Evolutionary conservation across 2,888 invertebrate genomes (phyloP).

Genomic region (Catotricha subobsoleta): DNA sequence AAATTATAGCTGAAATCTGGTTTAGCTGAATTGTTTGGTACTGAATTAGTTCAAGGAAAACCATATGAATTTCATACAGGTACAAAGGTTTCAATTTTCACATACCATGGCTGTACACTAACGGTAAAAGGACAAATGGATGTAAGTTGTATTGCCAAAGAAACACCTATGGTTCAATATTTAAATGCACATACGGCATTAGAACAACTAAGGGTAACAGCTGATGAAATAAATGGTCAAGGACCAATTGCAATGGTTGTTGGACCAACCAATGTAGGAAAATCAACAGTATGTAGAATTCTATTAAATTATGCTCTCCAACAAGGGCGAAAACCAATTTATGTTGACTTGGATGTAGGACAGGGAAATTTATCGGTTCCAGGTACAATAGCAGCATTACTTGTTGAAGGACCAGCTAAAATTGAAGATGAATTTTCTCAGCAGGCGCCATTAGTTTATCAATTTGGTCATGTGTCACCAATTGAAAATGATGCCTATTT

Average conservation of each 20-base stretch:
- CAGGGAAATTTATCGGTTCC: constrained; percentile 86
- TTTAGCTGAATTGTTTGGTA: constrained; percentile 90
- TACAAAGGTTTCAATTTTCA: constrained; percentile 88
- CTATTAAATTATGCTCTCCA: constrained; percentile 90
- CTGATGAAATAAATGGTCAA: constrained; percentile 51
- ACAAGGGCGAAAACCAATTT: constrained; percentile 72
- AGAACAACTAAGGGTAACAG: constrained; percentile 70
- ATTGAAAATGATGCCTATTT: constrained; percentile 63
- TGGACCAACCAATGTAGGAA: constrained; percentile 92
- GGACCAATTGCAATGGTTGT: constrained; percentile 82
- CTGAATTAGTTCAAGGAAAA: constrained; percentile 84
- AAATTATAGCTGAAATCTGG: constrained; percentile 60
- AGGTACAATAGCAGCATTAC: constrained; percentile 68
- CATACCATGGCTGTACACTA: constrained; percentile 86
- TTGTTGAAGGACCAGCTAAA: constrained; percentile 83
- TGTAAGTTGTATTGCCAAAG: constrained; percentile 85
- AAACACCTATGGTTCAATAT: constrained; percentile 92
- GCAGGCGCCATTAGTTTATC: constrained; percentile 81
- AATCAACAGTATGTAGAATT: constrained; percentile 75
- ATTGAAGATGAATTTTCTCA: constrained; percentile 91
- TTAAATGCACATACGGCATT: constrained; percentile 89
- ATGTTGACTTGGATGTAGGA: constrained; percentile 89
- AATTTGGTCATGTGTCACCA: constrained; percentile 75
- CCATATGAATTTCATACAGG: constrained; percentile 76
- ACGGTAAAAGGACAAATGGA: constrained; percentile 78